A percentile compares a stretch with the other conserved stretches of the same genome.
phyloP scores from a whole-genome alignment of 2,113 vertebrate species.

The Glareola pratincola region DNA sequence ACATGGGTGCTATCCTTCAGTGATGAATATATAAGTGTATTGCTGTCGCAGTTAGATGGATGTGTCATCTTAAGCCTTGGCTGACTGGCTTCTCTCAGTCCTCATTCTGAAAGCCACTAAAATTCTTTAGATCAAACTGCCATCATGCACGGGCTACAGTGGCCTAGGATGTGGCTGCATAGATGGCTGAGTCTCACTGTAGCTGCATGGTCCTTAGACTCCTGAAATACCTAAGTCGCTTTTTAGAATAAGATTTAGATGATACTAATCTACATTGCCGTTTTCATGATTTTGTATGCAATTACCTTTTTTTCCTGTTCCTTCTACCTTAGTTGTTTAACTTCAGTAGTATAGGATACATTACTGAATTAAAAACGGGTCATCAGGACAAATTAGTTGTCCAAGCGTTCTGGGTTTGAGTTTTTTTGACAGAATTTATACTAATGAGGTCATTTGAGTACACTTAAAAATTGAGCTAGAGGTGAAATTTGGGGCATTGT shows the following conservation, averaged over 20 bases:
- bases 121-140: not conserved
- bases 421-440: not conserved
- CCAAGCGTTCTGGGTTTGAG: not conserved
- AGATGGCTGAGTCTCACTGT: not conserved
- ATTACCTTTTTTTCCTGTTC: not conserved
- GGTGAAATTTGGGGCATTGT: not conserved
- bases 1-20: not conserved
- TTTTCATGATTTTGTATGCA: not conserved
- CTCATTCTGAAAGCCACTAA: not conserved
- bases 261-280: not conserved
- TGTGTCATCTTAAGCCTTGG: not conserved
- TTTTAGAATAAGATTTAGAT: not conserved
- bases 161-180: not conserved
- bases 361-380: not conserved
- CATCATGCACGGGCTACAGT: not conserved
- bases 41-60: not conserved
- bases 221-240: not conserved
- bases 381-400: not conserved
- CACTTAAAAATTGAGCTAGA: not conserved
- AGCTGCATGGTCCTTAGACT: not conserved
- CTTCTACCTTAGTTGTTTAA: not conserved
- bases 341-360: not conserved
- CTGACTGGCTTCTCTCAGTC: not conserved
- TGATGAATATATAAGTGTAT: not conserved
- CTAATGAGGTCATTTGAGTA: not conserved